Percentiles rank a stretch among this genome's conserved stretches.
Conservation (phyloP, 2,113 vertebrate genomes). For the Hyla sarda region DNA sequence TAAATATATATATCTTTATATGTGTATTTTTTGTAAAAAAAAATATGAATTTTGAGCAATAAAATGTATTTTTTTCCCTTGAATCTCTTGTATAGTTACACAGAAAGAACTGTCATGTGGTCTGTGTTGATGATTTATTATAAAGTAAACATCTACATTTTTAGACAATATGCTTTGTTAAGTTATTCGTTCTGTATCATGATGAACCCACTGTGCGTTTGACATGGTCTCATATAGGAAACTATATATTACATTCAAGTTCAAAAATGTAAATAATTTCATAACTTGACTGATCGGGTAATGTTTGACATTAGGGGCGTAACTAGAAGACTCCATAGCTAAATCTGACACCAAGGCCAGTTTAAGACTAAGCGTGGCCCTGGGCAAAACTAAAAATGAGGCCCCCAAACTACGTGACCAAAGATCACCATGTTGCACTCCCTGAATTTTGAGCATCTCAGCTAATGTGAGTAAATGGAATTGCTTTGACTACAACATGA, state of each 20-base stretch:
- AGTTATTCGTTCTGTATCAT: not conserved
- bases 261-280: not conserved
- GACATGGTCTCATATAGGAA: not conserved
- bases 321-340: not conserved
- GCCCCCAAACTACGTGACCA: too few relatives aligned
- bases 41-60: constrained; percentile 34
- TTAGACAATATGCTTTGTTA: not conserved
- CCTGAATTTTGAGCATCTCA: too few relatives aligned
- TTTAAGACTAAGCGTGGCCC: too few relatives aligned
- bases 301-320: not conserved
- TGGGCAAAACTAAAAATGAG: too few relatives aligned
- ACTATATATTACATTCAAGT: not conserved
- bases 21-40: constrained; percentile 39
- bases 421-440: too few relatives aligned
- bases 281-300: not conserved
- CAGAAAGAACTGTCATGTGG: not conserved
- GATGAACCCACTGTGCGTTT: not conserved
- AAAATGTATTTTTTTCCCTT: constrained; percentile 44
- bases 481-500: too few relatives aligned
- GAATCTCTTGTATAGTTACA: constrained; percentile 8
- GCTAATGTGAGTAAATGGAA: too few relatives aligned
- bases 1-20: constrained; percentile 32
- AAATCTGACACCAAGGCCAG: not conserved
- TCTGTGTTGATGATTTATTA: not conserved
- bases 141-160: not conserved